Evolutionary conservation across 1,140 invertebrate species (phyloP).

Genomic region (Halesus radiatus): DNA sequence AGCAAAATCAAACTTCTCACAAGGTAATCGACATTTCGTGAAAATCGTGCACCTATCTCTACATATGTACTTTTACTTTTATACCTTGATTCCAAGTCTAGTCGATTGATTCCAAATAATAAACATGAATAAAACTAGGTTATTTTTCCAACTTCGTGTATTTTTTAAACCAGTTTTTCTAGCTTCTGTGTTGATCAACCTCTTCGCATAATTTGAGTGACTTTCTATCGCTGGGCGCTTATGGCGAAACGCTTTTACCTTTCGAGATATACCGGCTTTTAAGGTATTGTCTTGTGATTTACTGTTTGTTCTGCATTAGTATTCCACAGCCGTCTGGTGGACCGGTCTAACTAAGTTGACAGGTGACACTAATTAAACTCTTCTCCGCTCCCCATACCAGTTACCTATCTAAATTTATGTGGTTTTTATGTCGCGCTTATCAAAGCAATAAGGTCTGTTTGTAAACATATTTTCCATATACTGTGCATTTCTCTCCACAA

Average conservation of each 20-base stretch:
- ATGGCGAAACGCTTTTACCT: constrained; percentile 27
- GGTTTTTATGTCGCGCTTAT: background rate
- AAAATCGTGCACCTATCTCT: too few species aligned
- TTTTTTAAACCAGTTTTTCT: constrained; percentile 9
- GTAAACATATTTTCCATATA: background rate
- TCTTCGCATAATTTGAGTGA: constrained; percentile 7
- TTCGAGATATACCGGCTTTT: constrained; percentile 25
- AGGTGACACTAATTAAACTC: background rate
- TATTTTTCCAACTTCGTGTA: background rate
- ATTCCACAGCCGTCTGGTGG: background rate
- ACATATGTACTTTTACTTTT: too few species aligned
- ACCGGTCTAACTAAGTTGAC: constrained; percentile 3
- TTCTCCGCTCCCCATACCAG: too few species aligned
- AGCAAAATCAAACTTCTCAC: too few species aligned
- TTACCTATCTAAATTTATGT: too few species aligned
- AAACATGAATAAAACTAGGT: too few species aligned
- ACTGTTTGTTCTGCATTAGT: background rate
- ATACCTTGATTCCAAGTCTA: too few species aligned
- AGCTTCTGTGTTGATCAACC: constrained; percentile 6
- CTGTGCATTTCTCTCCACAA: background rate
- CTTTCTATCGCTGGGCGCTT: constrained; percentile 10
- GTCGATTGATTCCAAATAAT: too few species aligned
- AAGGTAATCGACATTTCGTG: too few species aligned
- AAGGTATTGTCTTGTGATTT: constrained; percentile 15
- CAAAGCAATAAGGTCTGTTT: background rate